These are phyloP conservation scores for Lamellibrachia columna DNA, from an alignment of 2,888 invertebrate species.

Conservation along the genomic window DNA sequence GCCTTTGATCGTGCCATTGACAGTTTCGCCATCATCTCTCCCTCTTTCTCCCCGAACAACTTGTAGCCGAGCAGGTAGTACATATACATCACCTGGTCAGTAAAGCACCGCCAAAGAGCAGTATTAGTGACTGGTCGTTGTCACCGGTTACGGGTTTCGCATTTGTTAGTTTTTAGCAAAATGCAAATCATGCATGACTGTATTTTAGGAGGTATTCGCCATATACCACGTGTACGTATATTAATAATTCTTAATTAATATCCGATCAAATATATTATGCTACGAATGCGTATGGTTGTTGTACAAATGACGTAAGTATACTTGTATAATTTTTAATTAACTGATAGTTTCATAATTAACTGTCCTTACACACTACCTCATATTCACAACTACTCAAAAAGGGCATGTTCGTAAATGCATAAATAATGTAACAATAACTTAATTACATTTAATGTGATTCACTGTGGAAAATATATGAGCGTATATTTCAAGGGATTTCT, in stretches of 20 bases:
- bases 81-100: constrained; percentile 68
- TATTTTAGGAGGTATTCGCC: too few relatives aligned
- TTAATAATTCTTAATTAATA: too few relatives aligned
- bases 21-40: neutral
- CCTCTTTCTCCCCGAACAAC: constrained; percentile 10
- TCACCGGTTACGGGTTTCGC: neutral
- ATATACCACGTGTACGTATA: neutral
- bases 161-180: neutral
- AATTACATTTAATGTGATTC: neutral
- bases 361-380: too few relatives aligned
- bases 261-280: too few relatives aligned
- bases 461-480: neutral
- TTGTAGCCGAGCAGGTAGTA: constrained; percentile 57
- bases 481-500: neutral
- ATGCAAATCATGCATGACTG: too few relatives aligned
- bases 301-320: too few relatives aligned
- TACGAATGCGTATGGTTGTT: too few relatives aligned
- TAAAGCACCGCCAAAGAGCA: neutral
- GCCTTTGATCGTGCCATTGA: neutral
- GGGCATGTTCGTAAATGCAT: neutral
- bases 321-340: too few relatives aligned
- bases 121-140: neutral
- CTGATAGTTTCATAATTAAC: too few relatives aligned
- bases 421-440: neutral
- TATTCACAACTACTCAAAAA: too few relatives aligned